Base-by-base conservation (phyloP, 2,113 vertebrate genomes). In the Gymnorhina tibicen region DNA sequence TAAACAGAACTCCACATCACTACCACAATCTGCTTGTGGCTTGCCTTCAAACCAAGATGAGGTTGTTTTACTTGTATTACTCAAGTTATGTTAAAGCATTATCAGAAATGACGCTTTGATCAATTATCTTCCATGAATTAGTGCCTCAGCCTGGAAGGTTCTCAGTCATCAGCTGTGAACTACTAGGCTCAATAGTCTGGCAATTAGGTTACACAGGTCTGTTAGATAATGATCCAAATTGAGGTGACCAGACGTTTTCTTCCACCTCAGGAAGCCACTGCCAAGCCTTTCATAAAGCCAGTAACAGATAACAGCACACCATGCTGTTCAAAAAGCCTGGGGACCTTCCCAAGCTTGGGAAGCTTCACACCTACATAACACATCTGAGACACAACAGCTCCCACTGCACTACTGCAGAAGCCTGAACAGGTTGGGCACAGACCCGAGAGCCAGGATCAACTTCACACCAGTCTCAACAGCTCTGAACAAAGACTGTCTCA, bases 61-160 rank as follows among this genome's bases (percentile, higher is more conserved):
- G 58, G 19, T 79, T 44, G 42, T 44, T 18, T 44, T 44, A 18
- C 69, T 35, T 56, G n/a, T 44, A 81, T 95, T 95, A 95, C 94
- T 91, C 94, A 93, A 89, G 64, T 81, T 13, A 64, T 81, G 91
- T 58, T 85, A 87, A 93, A 79, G 58, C 67, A 52, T 74, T 95
- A 95, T 86, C 83, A 95, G 68, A 89, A 96, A 77, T 6, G 39
- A 92, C 16, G 22, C 89, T 96, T 95, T 86, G 56, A 97, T 95
- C 89, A 95, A 91, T 87, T 95, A 88, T 91, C 91, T 94, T 59
- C 44, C 93, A 87, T 75, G 63, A 96, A 92, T 84, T 87, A 95
- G 47, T 74, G 79, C 56, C 49, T 91, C 37, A 52, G 76, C 84
- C 86, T 93, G 60, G 84, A 77, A 91, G 88, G 69, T 76, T 87